These are phyloP conservation scores for Austrolebias charrua DNA, from an alignment of 2,797 vertebrate species.

Conservation along the genomic window DNA sequence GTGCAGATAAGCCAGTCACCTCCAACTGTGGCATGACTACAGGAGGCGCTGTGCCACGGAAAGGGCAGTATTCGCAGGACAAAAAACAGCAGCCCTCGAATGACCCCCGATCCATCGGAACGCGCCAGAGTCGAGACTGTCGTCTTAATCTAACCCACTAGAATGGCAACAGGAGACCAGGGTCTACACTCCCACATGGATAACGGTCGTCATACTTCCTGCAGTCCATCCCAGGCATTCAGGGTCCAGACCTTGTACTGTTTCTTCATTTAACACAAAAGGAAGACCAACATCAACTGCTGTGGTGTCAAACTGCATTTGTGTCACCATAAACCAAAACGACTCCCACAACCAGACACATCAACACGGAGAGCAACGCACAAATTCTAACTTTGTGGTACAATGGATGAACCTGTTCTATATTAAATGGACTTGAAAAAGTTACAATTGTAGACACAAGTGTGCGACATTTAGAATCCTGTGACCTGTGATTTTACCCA, in stretches of 20 bases:
- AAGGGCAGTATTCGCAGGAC: constrained; percentile 78
- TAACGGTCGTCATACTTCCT: constrained; percentile 55
- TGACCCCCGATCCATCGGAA: constrained; percentile 77
- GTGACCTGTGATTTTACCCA: constrained; percentile 64
- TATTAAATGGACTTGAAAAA: constrained; percentile 57
- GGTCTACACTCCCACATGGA: constrained; percentile 60
- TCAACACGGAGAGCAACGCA: constrained; percentile 46
- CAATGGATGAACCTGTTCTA: constrained; percentile 55
- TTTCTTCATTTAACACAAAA: constrained; percentile 44
- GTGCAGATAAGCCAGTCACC: constrained; percentile 95
- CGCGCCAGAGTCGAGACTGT: constrained; percentile 84
- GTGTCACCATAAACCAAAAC: constrained; percentile 55
- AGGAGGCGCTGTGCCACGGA: constrained; percentile 79
- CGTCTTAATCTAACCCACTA: constrained; percentile 79
- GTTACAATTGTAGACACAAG: constrained; percentile 51
- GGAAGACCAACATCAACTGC: constrained; percentile 25
- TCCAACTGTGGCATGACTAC: constrained; percentile 92
- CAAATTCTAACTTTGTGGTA: constrained; percentile 46
- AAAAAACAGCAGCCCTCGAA: constrained; percentile 70
- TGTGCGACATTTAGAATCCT: constrained; percentile 63
- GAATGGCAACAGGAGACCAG: constrained; percentile 70
- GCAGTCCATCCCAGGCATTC: constrained; percentile 64
- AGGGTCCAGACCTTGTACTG: constrained; percentile 66
- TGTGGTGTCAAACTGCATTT: constrained; percentile 49
- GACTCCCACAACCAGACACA: constrained; percentile 50